Evolutionary conservation across 2,797 vertebrate species (phyloP), one percentile per base, ranked within the genome.

Genomic region (Carapus acus): DNA sequence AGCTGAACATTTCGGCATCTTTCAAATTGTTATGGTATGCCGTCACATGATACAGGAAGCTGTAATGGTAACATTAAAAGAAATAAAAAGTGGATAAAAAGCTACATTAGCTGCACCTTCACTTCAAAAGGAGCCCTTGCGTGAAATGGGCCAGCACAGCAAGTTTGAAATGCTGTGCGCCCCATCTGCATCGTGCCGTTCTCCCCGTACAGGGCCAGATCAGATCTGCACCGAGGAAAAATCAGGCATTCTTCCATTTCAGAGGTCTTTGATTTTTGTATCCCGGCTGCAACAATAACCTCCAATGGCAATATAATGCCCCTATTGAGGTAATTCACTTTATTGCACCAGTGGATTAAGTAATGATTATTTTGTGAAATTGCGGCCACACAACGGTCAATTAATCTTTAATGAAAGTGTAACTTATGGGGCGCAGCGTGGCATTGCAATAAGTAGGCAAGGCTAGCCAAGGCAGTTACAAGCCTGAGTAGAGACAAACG

Each of bases 331-430:
- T 79, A 78, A 79, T 71, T 70, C 74, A 78, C 75, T 87, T 84
- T 80, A 80, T 82, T 83, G 83, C 83, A 79, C 78, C 78, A 67
- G 54, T 80, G 79, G 82, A 81, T 87, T 88, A 87, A 85, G 78
- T 82, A 83, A 87, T 86, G 82, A 85, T 88, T 88, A 88, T 88
- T 88, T 87, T 83, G 85, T 78, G 76, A 87, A 86, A 88, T 87
- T 87, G 79, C 59, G 19, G 78, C 73, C 79, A 81, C 77, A 84
- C 78, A 78, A 85, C 83, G 86, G 84, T 87, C 83, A 88, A 84
- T 88, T 88, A 88, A 87, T 88, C 82, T 85, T 79, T 83, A 82
- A 86, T 85, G 85, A 87, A 88, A 87, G 58, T 68, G 76, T 81
- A 83, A 79, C 78, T 85, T 81, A 85, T 85, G 83, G 85, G 81